Conservation (phyloP, 1,140 invertebrate genomes). For the Agrilus planipennis region DNA sequence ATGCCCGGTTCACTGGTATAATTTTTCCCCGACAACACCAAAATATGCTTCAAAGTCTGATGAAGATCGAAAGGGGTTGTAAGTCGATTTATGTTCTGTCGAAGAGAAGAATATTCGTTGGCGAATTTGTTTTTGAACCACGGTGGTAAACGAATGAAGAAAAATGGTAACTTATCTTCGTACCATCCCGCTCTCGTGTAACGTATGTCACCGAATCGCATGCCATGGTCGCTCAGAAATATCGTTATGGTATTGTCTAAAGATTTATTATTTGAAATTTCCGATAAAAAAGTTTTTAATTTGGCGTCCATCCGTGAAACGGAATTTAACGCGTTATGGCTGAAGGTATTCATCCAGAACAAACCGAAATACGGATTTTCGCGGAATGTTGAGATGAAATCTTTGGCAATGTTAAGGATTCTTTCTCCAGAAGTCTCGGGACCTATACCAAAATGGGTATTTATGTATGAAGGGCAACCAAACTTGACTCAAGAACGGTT, state of each 20-base stretch:
- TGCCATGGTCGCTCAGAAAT: constrained; percentile 77
- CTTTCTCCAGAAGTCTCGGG: constrained; percentile 41
- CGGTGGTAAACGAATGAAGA: constrained; percentile 58
- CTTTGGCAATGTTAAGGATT: constrained; percentile 44
- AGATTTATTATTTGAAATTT: constrained; percentile 26
- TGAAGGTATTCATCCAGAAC: constrained; percentile 52
- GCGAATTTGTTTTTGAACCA: constrained; percentile 49
- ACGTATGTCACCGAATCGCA: constrained; percentile 62
- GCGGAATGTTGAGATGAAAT: constrained; percentile 46
- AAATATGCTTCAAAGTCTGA: constrained; percentile 42
- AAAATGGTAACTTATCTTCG: constrained; percentile 72
- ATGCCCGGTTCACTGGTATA: constrained; percentile 31
- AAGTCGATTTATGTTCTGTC: constrained; percentile 49
- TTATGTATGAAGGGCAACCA: too few relatives aligned
- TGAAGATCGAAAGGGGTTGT: constrained; percentile 66
- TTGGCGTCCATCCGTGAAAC: constrained; percentile 44
- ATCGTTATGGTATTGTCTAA: constrained; percentile 49
- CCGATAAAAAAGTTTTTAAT: constrained; percentile 38
- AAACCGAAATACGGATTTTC: constrained; percentile 49
- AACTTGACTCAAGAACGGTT: too few relatives aligned
- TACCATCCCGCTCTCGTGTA: constrained; percentile 62
- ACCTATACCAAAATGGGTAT: too few relatives aligned
- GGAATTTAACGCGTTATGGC: constrained; percentile 51
- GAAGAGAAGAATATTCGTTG: constrained; percentile 45
- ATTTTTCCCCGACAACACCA: constrained; percentile 33